phyloP scores from a whole-genome alignment of 1,140 invertebrate genomes.

The Zaprionus nigranus region DNA sequence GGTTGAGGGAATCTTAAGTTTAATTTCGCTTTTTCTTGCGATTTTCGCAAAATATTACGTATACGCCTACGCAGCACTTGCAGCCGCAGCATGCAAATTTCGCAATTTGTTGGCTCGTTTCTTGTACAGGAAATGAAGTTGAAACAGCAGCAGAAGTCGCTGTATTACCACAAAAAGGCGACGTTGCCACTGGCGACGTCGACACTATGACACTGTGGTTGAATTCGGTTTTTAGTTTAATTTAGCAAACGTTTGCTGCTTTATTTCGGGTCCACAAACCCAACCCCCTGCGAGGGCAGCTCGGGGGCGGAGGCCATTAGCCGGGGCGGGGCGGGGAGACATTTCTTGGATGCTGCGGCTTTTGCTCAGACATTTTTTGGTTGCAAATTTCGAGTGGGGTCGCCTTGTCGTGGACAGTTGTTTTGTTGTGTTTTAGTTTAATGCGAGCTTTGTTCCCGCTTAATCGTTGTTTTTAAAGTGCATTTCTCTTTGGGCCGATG shows the following conservation, averaged over 20 bases:
- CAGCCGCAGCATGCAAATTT: slow-evolving; percentile 68
- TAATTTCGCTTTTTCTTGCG: slow-evolving; percentile 42
- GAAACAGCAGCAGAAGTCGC: slow-evolving; percentile 51
- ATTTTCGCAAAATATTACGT: slow-evolving; percentile 64
- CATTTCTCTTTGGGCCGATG: not conserved
- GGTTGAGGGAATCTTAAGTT: slow-evolving; percentile 35
- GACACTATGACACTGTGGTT: slow-evolving; percentile 34
- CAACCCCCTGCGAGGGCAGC: not conserved
- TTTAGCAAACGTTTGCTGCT: slow-evolving; percentile 78
- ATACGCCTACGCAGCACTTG: slow-evolving; percentile 70
- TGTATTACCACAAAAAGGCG: slow-evolving; percentile 67
- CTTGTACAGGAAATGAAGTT: slow-evolving; percentile 70
- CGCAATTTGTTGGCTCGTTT: slow-evolving; percentile 37
- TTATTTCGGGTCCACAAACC: slow-evolving; percentile 54
- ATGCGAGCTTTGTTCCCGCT: not conserved
- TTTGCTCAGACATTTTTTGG: slow-evolving; percentile 31
- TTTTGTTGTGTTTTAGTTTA: not conserved
- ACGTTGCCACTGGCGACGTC: slow-evolving; percentile 57
- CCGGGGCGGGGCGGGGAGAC: slow-evolving; percentile 1
- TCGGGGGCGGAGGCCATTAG: slow-evolving; percentile 15
- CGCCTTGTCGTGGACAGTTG: not conserved
- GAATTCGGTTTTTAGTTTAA: slow-evolving; percentile 74
- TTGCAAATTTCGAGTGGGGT: slow-evolving; percentile 2
- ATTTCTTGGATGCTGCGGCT: slow-evolving; percentile 39
- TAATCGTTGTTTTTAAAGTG: slow-evolving; percentile 5